Percentiles rank a stretch among this genome's conserved stretches.
Evolutionary conservation across 1,140 invertebrate species (phyloP).

Genomic region (Drosophila ohnishii): DNA sequence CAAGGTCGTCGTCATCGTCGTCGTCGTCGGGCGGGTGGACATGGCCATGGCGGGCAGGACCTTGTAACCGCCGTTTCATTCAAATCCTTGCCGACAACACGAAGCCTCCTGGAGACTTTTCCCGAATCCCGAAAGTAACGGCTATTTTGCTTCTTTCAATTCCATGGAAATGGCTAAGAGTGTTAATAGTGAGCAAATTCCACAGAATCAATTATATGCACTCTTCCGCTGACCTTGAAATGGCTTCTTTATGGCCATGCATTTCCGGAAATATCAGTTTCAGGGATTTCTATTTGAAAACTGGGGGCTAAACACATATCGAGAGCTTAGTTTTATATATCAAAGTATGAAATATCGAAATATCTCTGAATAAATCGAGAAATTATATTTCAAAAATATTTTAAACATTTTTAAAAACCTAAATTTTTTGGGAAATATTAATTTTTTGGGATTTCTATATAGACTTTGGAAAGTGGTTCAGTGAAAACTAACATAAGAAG

Average conservation of each 20-base stretch:
- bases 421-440: too few species aligned
- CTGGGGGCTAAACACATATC: too few species aligned
- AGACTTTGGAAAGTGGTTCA: not conserved
- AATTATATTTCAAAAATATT: too few species aligned
- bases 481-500: not conserved
- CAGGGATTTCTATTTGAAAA: not conserved
- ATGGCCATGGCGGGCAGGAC: constrained; percentile 15
- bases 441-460: not conserved
- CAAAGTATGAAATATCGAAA: too few species aligned
- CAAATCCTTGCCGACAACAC: constrained; percentile 13
- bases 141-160: not conserved
- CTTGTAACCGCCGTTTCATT: constrained; percentile 33
- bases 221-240: not conserved
- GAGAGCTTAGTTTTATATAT: too few species aligned
- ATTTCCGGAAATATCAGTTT: not conserved
- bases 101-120: constrained; percentile 11
- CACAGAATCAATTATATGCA: not conserved
- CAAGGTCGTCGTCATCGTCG: constrained; percentile 23
- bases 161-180: not conserved
- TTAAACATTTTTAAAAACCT: too few species aligned
- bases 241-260: not conserved
- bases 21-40: not conserved
- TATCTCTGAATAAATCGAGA: too few species aligned
- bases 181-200: not conserved
- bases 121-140: constrained; percentile 3